Conservation (phyloP, 2,797 vertebrate genomes). For the Tapirus indicus region DNA sequence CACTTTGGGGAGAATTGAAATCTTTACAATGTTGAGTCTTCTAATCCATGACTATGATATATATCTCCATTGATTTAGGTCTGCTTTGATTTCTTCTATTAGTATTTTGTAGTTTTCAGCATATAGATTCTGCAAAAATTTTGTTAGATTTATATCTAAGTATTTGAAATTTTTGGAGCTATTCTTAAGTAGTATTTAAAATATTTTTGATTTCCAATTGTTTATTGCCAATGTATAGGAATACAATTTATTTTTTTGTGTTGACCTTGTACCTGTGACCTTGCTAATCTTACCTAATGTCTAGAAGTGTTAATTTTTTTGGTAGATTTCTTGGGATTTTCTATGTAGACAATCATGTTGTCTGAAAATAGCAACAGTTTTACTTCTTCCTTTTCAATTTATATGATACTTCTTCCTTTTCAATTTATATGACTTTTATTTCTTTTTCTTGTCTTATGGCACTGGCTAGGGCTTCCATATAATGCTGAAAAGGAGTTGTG, state of each 20-base stretch:
- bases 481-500: not conserved
- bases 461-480: not conserved
- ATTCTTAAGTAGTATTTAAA: not conserved
- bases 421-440: not conserved
- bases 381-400: not conserved
- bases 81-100: not conserved
- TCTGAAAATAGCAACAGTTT: slow-evolving; percentile 24
- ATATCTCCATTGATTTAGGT: not conserved
- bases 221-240: not conserved
- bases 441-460: slow-evolving; percentile 49
- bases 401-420: not conserved
- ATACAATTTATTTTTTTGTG: not conserved
- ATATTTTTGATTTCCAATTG: not conserved
- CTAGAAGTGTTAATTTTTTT: not conserved
- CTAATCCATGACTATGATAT: too few relatives aligned
- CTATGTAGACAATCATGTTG: not conserved
- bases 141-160: not conserved
- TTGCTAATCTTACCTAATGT: not conserved
- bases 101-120: not conserved
- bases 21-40: not conserved
- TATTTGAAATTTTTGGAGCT: not conserved
- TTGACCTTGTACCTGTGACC: not conserved
- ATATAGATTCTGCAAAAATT: not conserved
- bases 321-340: not conserved
- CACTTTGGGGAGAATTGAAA: not conserved